Evolutionary conservation across 2,113 vertebrate species (phyloP).

Genomic region (Coptodon bakossiorum): DNA sequence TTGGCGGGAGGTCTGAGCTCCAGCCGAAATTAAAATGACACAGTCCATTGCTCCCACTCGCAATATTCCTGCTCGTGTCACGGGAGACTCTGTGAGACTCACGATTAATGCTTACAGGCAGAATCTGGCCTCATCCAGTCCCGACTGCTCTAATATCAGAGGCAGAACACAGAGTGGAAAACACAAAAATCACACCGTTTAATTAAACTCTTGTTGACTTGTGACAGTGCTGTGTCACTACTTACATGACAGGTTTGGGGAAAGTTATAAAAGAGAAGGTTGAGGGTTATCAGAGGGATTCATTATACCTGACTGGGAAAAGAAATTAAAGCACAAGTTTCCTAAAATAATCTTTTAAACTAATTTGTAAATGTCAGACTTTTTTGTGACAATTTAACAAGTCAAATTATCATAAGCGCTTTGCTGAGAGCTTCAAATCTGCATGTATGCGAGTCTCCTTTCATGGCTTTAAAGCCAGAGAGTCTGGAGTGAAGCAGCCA

Average conservation of each 20-base stretch:
- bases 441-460: background rate
- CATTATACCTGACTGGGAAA: background rate
- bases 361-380: background rate
- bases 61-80: constrained; percentile 45
- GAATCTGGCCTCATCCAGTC: constrained; percentile 14
- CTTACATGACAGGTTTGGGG: background rate
- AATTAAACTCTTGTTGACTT: constrained; percentile 38
- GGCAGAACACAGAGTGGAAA: background rate
- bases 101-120: constrained; percentile 48
- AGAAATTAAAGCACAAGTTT: background rate
- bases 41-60: constrained; percentile 56
- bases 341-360: background rate
- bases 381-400: background rate
- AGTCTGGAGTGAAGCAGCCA: background rate
- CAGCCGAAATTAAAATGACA: constrained; percentile 62
- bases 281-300: background rate
- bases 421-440: background rate
- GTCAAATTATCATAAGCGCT: background rate
- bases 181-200: background rate
- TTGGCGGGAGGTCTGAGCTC: constrained; percentile 57
- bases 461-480: background rate
- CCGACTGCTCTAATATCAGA: background rate
- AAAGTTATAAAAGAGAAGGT: background rate
- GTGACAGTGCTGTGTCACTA: background rate
- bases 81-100: constrained; percentile 8